Evolutionary conservation across 2,113 vertebrate genomes (phyloP), one percentile per base, ranked within the genome.

Genomic region (Ancistrus triradiatus): DNA sequence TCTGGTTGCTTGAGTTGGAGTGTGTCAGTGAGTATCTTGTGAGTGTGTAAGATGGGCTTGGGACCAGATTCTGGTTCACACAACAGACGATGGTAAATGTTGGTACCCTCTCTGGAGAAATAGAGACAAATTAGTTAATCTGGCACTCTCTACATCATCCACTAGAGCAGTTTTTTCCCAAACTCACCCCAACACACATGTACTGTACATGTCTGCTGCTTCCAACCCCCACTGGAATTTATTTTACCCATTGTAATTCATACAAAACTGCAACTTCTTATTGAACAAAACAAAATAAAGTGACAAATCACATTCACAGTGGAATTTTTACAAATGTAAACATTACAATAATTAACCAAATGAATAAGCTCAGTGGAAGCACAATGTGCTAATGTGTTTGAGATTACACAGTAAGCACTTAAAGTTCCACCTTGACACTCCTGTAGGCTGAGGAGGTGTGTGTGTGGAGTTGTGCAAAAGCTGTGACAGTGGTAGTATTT

Each of bases 401-500:
- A 61, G 3, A 11, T 61, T 15, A 9, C 5, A 3, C 10, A 7
- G 8, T 25, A 37, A 2, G n/a, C 33, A 24, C 2, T n/a, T 38
- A 56, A n/a, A 62, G 17, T 4, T 35, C 25, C 44, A 67, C 63
- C 47, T 38, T 57, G 52, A 48, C 14, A 59, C 17, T 31, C 7
- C 47, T 25, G 10, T 53, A 10, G 53, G n/a, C 2, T n/a, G 40
- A 49, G 24, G 9, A 22, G 55, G 49, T n/a, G 9, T 28, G 27
- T 57, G 27, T 62, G 37, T 14, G 14, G 50, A 51, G 10, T 24
- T 50, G 6, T 57, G 33, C 7, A 65, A 35, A 5, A 74, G 44
- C 49, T 66, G 43, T 22, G 44, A 62, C 50, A 74, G 51, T 28
- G 72, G 47, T 19, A 52, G 44, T 11, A 69, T 50, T 19, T 74